These are phyloP conservation scores for Spheniscus mendiculus DNA, from an alignment of 2,113 vertebrate genomes.

Conservation along the genomic window DNA sequence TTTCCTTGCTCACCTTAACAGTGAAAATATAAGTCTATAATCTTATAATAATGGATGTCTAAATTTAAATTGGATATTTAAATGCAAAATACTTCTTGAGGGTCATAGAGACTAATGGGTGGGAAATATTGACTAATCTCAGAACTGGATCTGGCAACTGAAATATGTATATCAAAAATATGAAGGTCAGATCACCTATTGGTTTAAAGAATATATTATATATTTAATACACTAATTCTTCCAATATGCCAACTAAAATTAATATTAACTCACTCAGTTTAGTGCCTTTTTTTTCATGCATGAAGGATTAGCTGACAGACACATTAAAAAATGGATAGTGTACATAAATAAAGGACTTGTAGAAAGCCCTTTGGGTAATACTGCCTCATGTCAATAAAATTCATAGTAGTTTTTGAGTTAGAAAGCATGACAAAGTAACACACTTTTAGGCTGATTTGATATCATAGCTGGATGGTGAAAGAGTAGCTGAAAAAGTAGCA, in stretches of 20 bases:
- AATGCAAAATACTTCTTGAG: neutral
- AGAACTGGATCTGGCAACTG: neutral
- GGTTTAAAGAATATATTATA: neutral
- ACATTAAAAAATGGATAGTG: neutral
- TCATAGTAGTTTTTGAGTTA: neutral
- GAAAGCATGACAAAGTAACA: neutral
- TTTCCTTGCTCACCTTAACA: neutral
- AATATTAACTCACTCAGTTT: neutral
- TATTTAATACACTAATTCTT: neutral
- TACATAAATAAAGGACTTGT: neutral
- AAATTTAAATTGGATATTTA: neutral
- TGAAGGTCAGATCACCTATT: neutral
- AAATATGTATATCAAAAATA: neutral
- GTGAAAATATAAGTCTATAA: neutral
- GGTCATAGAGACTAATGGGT: neutral
- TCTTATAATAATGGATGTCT: neutral
- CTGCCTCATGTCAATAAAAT: neutral
- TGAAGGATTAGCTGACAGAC: neutral
- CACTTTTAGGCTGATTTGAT: neutral
- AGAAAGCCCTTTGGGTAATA: neutral
- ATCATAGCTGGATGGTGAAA: neutral
- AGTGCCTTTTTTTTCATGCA: neutral
- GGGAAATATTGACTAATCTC: neutral
- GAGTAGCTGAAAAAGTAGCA: neutral
- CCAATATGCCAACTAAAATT: neutral